Evolutionary conservation across 2,888 invertebrate genomes (phyloP).

Genomic region (Microchrysa polita): DNA sequence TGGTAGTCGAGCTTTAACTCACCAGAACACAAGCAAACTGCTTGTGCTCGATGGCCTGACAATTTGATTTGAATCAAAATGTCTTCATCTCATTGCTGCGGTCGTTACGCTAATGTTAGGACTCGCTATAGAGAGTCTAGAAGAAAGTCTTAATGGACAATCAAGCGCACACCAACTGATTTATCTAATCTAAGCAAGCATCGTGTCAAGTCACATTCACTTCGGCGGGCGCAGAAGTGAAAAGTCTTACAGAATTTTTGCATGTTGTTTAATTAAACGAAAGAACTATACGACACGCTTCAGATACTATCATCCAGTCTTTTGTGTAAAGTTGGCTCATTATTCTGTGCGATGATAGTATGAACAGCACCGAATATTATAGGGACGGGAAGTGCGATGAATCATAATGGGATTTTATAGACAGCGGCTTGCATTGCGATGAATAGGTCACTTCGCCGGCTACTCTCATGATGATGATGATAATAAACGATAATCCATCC

Average conservation of each 20-base stretch:
- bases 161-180: no score
- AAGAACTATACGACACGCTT: background rate
- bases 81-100: no score
- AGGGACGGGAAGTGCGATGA: constrained; percentile 16
- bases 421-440: background rate
- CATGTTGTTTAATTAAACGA: background rate
- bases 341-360: constrained; percentile 16
- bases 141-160: no score
- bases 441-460: constrained; percentile 29
- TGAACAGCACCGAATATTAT: constrained; percentile 17
- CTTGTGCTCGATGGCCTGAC: no score
- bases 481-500: constrained; percentile 8
- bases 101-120: no score
- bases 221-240: no score
- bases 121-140: no score
- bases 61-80: no score
- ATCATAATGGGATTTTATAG: constrained; percentile 14
- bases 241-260: no score
- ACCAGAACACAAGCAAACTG: no score
- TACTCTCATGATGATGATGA: constrained; percentile 6
- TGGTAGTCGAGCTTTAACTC: no score
- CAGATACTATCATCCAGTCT: constrained; percentile 5
- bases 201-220: background rate
- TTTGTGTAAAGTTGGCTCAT: constrained; percentile 36
- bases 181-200: background rate